A percentile compares a stretch with the other conserved stretches of the same genome.
Conservation (phyloP, 2,888 invertebrate species). For the Drosophila pegasa region DNA sequence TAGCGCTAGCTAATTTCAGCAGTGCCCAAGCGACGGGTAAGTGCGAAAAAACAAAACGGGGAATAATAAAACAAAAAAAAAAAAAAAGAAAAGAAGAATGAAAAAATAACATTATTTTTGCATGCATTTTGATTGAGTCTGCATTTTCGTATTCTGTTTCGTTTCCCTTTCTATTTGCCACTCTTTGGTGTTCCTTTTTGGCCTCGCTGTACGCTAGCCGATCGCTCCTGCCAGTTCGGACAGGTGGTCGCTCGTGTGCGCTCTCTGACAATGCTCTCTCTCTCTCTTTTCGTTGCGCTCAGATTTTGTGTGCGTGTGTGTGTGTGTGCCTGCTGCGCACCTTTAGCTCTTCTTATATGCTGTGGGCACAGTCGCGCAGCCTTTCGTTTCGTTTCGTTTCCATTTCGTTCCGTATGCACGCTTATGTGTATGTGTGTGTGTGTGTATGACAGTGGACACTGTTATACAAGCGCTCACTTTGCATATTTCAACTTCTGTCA, state of each 20-base stretch:
- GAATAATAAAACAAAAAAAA: constrained; percentile 13
- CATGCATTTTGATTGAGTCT: constrained; percentile 54
- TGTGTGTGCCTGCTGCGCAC: constrained; percentile 32
- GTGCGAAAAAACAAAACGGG: constrained; percentile 36
- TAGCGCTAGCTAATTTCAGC: constrained; percentile 68
- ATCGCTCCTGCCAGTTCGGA: constrained; percentile 50
- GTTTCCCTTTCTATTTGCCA: constrained; percentile 60
- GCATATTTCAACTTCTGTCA: constrained; percentile 45
- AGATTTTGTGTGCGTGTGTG: constrained; percentile 33
- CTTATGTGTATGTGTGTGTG: background rate
- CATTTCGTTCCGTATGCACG: constrained; percentile 45
- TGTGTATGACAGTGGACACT: constrained; percentile 50
- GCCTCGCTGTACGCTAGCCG: constrained; percentile 42
- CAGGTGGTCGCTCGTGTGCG: constrained; percentile 75
- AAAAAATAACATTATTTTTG: constrained; percentile 26
- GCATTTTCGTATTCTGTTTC: constrained; percentile 52
- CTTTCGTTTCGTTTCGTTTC: constrained; percentile 52
- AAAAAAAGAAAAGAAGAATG: too few species aligned
- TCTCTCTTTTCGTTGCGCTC: constrained; percentile 14
- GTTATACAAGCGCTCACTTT: constrained; percentile 44
- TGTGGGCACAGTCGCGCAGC: constrained; percentile 29
- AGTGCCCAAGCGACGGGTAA: constrained; percentile 71
- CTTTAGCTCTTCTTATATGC: constrained; percentile 35
- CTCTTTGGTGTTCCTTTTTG: constrained; percentile 46
- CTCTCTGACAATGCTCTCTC: constrained; percentile 16